These are phyloP conservation scores for Barnardius zonarius DNA, from an alignment of 2,113 vertebrate species.

Conservation along the genomic window DNA sequence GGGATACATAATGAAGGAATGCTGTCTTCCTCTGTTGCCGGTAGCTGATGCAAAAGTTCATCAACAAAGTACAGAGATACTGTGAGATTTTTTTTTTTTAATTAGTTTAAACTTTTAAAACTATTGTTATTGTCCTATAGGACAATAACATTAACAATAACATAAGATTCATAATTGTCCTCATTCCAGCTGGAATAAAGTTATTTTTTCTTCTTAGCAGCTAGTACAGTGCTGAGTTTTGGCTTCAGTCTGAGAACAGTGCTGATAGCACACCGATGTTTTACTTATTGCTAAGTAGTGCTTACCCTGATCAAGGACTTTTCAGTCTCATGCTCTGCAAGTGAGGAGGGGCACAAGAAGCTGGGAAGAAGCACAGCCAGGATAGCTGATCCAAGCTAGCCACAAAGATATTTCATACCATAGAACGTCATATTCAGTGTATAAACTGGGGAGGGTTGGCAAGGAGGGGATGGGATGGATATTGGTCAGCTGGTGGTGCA, in stretches of 20 bases:
- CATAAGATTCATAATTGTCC: background rate
- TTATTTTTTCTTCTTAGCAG: background rate
- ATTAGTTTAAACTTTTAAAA: background rate
- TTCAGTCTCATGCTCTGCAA: background rate
- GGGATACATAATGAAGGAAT: background rate
- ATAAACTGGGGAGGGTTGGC: background rate
- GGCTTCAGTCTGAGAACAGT: background rate
- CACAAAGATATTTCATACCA: background rate
- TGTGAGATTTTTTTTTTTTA: background rate
- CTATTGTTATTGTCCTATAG: no score
- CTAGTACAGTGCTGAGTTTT: background rate
- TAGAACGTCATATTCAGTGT: background rate
- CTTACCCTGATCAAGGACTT: background rate
- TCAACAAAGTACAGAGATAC: background rate
- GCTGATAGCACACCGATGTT: background rate
- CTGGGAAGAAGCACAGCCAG: background rate
- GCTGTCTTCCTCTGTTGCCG: background rate
- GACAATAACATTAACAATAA: background rate
- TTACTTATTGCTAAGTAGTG: background rate
- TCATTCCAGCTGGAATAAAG: background rate
- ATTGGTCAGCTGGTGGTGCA: background rate
- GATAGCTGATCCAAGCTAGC: background rate
- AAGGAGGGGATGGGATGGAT: background rate
- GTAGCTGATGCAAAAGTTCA: background rate
- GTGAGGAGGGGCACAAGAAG: background rate